phyloP scores from a whole-genome alignment of 2,797 vertebrate species.

The Australoheros facetus region DNA sequence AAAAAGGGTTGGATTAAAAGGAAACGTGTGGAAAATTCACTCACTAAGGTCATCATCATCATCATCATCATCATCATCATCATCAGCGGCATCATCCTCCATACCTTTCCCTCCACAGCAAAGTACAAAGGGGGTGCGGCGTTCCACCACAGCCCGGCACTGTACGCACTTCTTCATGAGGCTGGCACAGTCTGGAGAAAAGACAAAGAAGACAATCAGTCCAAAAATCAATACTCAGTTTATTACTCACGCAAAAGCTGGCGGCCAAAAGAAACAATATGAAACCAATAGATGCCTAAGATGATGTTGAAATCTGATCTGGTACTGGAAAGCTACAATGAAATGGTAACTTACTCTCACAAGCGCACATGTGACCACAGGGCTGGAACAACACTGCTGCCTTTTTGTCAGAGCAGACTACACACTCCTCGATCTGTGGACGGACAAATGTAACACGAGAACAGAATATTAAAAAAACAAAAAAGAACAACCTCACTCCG shows the following conservation, averaged over 20 bases:
- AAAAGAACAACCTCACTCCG: not conserved
- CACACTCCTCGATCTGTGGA: conserved; percentile 96
- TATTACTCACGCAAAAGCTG: not conserved
- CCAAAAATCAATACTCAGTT: not conserved
- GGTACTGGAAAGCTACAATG: not conserved
- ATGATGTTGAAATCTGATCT: not conserved
- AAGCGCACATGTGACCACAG: conserved; percentile 99
- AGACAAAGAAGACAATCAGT: not conserved
- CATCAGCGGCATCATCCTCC: conserved; percentile 88
- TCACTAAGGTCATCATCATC: conserved; percentile 95
- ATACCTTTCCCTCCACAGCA: conserved; percentile 98
- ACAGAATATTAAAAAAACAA: not conserved
- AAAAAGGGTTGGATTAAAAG: conserved; percentile 71
- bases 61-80: conserved; percentile 82
- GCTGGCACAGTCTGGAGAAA: conserved; percentile 91
- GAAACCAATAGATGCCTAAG: not conserved
- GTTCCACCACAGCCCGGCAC: conserved; percentile 96
- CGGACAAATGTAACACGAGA: conserved; percentile 4
- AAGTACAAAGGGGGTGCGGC: conserved; percentile 93
- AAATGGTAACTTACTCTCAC: conserved; percentile 92
- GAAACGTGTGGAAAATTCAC: conserved; percentile 82
- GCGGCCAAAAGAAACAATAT: not conserved
- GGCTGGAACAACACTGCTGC: conserved; percentile 98
- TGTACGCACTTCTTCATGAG: conserved; percentile 99
- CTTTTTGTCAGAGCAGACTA: conserved; percentile 99